Base-by-base conservation (phyloP, 2,888 invertebrate genomes). In the Pharmacophagus antenor region DNA sequence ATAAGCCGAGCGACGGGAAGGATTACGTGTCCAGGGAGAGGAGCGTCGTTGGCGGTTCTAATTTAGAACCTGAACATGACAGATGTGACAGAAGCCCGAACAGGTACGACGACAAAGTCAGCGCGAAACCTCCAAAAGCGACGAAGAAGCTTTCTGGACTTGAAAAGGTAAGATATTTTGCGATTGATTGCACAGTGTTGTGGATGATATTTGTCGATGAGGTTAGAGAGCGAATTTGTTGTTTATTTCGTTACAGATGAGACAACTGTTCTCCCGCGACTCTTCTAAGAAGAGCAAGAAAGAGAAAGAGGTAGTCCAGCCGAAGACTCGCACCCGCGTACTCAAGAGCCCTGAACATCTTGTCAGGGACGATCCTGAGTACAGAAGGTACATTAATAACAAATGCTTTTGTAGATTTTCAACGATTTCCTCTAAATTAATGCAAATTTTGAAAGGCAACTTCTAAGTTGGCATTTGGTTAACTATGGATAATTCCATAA, bases 261-360 rank as follows among this genome's bases (percentile, higher is more conserved):
- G 95, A 76, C 95, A 95, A 81, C 90, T 95, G 71, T 95, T 95
- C 85, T 94, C 93, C 71, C 92, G 94, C 75, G 92, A 93, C 80
- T 91, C 91, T 85, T 93, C 93, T 59, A 94, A 94, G 88, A 94
- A 93, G 87, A 93, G 92, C 88, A 92, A 92, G 77, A 93, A 93
- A 84, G 93, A 92, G 80, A 93, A 93, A 79, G 93, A 92, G 68
- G 69, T 73, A 69, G 82, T 84, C 80, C 87, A 85, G 81, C 91
- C 91, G 65, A 92, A 92, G 74, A 76, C 78, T 66, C 89, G 88
- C 82, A 92, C 89, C 69, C 84, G 88, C 85, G 88, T 88, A 70
- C 86, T 89, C 85, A 87, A 88, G 87, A 90, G 90, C 88, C 90
- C 90, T 74, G 89, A 89, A 86, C 89, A 88, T 88, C 89, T 89